These are phyloP conservation scores for Ficedula albicollis DNA, from an alignment of 2,797 vertebrate species.

Conservation along the genomic window DNA sequence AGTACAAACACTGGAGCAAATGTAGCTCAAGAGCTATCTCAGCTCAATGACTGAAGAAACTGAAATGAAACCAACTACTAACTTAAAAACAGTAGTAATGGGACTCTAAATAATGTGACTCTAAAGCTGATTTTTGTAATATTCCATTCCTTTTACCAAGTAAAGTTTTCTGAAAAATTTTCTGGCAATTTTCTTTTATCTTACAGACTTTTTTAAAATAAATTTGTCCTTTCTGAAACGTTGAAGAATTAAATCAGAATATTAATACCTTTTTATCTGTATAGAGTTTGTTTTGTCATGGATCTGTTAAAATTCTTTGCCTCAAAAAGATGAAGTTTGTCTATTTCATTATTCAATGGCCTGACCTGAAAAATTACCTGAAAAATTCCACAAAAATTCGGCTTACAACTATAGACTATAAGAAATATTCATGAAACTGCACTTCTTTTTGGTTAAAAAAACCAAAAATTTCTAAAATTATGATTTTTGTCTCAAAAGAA, in stretches of 20 bases:
- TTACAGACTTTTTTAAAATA: accelerated
- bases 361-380: not conserved
- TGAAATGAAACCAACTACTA: not conserved
- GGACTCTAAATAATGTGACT: accelerated
- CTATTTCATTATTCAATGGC: not conserved
- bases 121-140: not conserved
- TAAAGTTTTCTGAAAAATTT: not conserved
- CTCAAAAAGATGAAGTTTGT: not conserved
- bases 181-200: not conserved
- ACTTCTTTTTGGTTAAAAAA: not conserved
- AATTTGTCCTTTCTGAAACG: not conserved
- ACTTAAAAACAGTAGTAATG: not conserved
- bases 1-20: not conserved
- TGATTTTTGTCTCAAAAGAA: not conserved
- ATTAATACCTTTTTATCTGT: not conserved
- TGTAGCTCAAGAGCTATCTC: not conserved
- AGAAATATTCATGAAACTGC: not conserved
- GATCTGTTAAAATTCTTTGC: not conserved
- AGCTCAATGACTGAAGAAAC: not conserved
- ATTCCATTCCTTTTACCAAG: not conserved
- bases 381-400: not conserved
- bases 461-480: not conserved
- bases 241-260: not conserved
- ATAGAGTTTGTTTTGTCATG: not conserved
- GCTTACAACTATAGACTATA: not conserved